Base-by-base conservation (phyloP, 2,888 invertebrate genomes). In the Drosophila formosana region DNA sequence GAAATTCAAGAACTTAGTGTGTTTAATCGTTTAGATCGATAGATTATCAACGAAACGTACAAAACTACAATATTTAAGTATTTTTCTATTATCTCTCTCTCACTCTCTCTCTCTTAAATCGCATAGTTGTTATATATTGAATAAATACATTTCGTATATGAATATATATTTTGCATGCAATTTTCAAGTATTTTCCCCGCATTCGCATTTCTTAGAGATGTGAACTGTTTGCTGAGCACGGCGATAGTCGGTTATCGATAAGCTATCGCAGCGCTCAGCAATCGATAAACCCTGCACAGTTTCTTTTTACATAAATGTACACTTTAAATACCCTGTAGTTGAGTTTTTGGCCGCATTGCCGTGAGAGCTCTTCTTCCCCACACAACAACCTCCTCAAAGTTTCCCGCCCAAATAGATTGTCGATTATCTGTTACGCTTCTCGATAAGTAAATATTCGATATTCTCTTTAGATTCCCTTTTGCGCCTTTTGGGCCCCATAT, bases 91-190 rank as follows among this genome's bases (percentile, higher is more conserved):
- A 37, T 37, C 39, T 39, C 39, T 34, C 34, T 34, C 39, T 39
- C 39, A n/a, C n/a, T n/a, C n/a, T 45, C 25, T 25, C 41, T 56
- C 26, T 41, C 32, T 37, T 25, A 55, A 49, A 18, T 53, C 37
- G 49, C 26, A 58, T 73, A 73, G 73, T 50, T 73, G 64, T 73
- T 64, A 39, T 23, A 28, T 47, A 30, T n/a, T 18, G 13, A 34
- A 25, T 46, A 46, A 11, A 0, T 41, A 41, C n/a, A 51, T 51
- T 11, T 52, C 23, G 25, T 37, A 26, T 13, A n/a, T 26, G 30
- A 26, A 26, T 32, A 56, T 32, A 56, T 56, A 46, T 49, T 63
- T 72, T 77, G 75, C 75, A 75, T 75, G 75, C 28, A 11, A 66
- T 66, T 67, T 55, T 5, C 34, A 52, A 7, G 66, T 28, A 49